phyloP scores from a whole-genome alignment of 2,797 vertebrate genomes.

The Lepus townsendii region DNA sequence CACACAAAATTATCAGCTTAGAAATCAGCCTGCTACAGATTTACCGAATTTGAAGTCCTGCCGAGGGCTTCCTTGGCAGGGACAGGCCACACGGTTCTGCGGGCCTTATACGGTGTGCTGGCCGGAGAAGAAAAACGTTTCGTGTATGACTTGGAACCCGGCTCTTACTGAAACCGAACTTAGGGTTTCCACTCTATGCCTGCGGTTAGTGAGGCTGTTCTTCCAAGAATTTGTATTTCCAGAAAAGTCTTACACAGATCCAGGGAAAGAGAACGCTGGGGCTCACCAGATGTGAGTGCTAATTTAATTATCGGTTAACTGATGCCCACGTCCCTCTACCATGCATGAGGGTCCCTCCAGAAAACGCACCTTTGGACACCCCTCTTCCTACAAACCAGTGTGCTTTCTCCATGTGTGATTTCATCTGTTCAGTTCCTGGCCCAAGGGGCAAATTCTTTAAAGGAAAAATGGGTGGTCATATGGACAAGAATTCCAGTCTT shows the following conservation, averaged over 20 bases:
- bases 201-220: neutral
- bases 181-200: neutral
- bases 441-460: neutral
- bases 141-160: neutral
- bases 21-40: too few species aligned
- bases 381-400: too few species aligned
- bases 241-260: neutral
- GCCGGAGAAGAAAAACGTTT: neutral
- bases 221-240: neutral
- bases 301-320: neutral
- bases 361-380: neutral
- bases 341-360: neutral
- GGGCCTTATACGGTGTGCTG: too few species aligned
- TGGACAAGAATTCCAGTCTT: neutral
- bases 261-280: neutral
- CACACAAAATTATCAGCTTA: too few species aligned
- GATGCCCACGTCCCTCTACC: neutral
- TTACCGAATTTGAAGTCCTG: too few species aligned
- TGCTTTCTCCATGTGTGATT: neutral
- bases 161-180: slow-evolving; percentile 12
- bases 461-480: neutral
- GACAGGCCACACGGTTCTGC: too few species aligned
- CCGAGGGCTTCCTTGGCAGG: too few species aligned
- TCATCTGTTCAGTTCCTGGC: neutral
- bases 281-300: neutral